phyloP scores from a whole-genome alignment of 2,888 invertebrate genomes.

The Lasioglossum lativentre region DNA sequence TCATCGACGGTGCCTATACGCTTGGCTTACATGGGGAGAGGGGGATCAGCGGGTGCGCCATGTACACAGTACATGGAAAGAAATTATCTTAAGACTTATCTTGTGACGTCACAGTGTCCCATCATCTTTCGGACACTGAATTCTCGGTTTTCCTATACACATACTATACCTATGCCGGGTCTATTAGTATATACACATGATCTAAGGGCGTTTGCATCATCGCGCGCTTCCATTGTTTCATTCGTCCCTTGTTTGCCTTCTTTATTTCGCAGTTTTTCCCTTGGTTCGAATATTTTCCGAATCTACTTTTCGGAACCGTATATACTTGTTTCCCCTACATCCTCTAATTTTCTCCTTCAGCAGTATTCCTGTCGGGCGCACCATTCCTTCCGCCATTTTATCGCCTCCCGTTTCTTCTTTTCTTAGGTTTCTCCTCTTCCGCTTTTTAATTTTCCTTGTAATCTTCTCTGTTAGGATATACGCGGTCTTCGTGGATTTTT shows the following conservation, averaged over 20 bases:
- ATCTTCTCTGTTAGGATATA: constrained; percentile 1
- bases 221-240: not conserved
- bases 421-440: constrained; percentile 8
- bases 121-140: too few species aligned
- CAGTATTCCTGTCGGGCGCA: constrained; percentile 31
- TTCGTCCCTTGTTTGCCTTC: not conserved
- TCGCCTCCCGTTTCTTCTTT: constrained; percentile 15
- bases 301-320: constrained; percentile 1
- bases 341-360: constrained; percentile 32
- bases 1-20: too few species aligned
- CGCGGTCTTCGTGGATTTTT: not conserved
- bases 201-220: not conserved
- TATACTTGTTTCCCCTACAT: constrained; percentile 11
- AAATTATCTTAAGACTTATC: too few species aligned
- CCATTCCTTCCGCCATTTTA: constrained; percentile 29
- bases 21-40: too few species aligned
- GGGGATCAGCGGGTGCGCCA: too few species aligned
- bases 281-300: constrained; percentile 6
- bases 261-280: not conserved
- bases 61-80: too few species aligned
- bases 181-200: too few species aligned
- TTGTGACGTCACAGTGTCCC: too few species aligned
- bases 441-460: constrained; percentile 37
- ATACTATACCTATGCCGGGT: too few species aligned
- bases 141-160: too few species aligned